These are phyloP conservation scores for Nesogale talazaci DNA, from an alignment of 2,113 vertebrate genomes.

Conservation along the genomic window DNA sequence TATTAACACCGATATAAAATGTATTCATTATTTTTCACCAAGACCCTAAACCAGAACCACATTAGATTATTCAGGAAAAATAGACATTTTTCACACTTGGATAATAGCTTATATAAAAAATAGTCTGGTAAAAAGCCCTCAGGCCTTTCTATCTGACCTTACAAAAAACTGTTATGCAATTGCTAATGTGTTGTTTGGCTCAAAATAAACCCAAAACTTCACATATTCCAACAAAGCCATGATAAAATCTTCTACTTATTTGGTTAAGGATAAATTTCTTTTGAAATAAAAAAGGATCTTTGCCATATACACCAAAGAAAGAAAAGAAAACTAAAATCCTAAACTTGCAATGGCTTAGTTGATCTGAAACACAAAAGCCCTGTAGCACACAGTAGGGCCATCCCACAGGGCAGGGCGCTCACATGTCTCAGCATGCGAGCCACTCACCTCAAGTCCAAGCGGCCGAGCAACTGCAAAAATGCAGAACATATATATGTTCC, in stretches of 20 bases:
- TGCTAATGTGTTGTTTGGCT: slow-evolving; percentile 26
- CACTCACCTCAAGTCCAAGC: too few species aligned
- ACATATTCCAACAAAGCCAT: background rate
- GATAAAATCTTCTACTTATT: slow-evolving; percentile 17
- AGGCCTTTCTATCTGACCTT: background rate
- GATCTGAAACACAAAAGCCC: too few species aligned
- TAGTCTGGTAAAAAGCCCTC: background rate
- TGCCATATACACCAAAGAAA: too few species aligned
- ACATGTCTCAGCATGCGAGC: too few species aligned
- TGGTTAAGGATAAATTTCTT: slow-evolving; percentile 49
- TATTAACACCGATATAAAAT: background rate
- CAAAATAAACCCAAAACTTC: slow-evolving; percentile 45
- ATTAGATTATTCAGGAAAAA: slow-evolving; percentile 31
- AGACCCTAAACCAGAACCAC: background rate
- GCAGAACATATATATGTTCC: too few species aligned
- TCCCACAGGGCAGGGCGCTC: too few species aligned
- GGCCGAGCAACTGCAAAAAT: too few species aligned
- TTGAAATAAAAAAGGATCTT: slow-evolving; percentile 49
- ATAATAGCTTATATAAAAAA: background rate
- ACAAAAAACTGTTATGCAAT: background rate
- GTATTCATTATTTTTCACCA: slow-evolving; percentile 40
- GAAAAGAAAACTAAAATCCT: too few species aligned
- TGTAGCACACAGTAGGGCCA: too few species aligned
- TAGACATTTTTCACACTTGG: slow-evolving; percentile 14
- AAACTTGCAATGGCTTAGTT: too few species aligned